These are phyloP conservation scores for Zophobas atratus DNA, from an alignment of 1,140 invertebrate genomes.

Conservation along the genomic window DNA sequence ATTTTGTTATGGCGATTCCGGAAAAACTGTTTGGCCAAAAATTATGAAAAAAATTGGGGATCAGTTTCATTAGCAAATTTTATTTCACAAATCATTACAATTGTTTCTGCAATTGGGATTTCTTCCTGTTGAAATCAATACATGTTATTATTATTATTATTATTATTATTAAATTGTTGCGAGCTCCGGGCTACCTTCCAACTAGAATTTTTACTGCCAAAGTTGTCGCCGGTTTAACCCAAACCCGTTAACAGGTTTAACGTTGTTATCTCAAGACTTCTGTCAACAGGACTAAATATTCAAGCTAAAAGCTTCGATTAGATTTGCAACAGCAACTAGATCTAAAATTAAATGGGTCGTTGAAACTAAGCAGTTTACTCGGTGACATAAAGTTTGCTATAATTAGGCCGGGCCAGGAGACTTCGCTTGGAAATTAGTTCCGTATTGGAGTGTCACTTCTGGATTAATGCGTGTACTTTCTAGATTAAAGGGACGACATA, in stretches of 20 bases:
- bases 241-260: not conserved
- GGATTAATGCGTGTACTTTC: conserved; percentile 13
- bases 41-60: not conserved
- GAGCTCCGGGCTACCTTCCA: not conserved
- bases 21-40: no score
- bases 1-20: not conserved
- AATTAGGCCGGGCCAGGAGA: conserved; percentile 33
- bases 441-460: conserved; percentile 34
- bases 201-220: not conserved
- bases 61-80: no score
- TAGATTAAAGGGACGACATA: conserved; percentile 22
- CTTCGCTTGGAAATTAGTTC: conserved; percentile 30
- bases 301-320: conserved; percentile 37
- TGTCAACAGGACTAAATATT: conserved; percentile 32
- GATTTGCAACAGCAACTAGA: conserved; percentile 39
- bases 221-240: not conserved
- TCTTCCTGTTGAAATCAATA: no score
- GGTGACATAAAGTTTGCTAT: conserved; percentile 40
- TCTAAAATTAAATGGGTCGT: conserved; percentile 40
- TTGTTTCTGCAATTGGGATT: no score
- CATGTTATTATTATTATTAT: no score
- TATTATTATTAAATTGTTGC: no score
- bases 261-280: conserved; percentile 2
- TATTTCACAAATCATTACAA: no score
- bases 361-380: conserved; percentile 30